Evolutionary conservation across 2,888 invertebrate species (phyloP).

Genomic region (Tipula lateralis): DNA sequence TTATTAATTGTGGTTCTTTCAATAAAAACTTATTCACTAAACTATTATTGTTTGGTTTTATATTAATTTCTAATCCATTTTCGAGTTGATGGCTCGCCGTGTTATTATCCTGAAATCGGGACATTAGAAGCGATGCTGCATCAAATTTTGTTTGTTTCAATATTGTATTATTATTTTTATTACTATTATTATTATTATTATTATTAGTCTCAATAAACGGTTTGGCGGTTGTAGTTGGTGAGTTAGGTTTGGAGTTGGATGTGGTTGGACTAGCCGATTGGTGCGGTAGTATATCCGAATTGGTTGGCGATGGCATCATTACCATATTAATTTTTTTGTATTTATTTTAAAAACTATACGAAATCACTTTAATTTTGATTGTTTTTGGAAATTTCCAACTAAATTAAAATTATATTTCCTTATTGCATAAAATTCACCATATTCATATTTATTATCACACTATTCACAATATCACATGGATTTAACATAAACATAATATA

Average conservation of each 20-base stretch:
- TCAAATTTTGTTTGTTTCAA: slow-evolving; percentile 3
- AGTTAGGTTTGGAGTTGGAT: slow-evolving; percentile 47
- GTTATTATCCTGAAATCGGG: slow-evolving; percentile 7
- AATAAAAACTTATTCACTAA: slow-evolving; percentile 2
- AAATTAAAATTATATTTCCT: neutral
- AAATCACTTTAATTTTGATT: neutral
- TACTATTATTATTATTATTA: slow-evolving; percentile 20
- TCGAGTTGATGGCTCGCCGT: slow-evolving; percentile 3
- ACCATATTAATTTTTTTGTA: slow-evolving; percentile 43
- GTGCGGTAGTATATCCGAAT: slow-evolving; percentile 38
- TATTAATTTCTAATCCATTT: slow-evolving; percentile 15
- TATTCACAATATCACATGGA: neutral
- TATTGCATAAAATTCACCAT: neutral
- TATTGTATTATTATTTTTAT: neutral
- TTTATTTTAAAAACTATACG: neutral
- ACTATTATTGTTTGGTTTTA: neutral
- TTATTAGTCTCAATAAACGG: neutral
- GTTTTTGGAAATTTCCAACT: neutral
- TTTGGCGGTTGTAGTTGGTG: slow-evolving; percentile 39
- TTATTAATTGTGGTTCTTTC: slow-evolving; percentile 29
- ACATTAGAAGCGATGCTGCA: slow-evolving; percentile 27
- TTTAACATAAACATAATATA: neutral
- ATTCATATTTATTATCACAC: neutral
- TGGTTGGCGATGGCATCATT: slow-evolving; percentile 47
- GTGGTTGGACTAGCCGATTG: slow-evolving; percentile 42